These are phyloP conservation scores for Rostratula benghalensis DNA, from an alignment of 2,113 vertebrate genomes.

Conservation along the genomic window DNA sequence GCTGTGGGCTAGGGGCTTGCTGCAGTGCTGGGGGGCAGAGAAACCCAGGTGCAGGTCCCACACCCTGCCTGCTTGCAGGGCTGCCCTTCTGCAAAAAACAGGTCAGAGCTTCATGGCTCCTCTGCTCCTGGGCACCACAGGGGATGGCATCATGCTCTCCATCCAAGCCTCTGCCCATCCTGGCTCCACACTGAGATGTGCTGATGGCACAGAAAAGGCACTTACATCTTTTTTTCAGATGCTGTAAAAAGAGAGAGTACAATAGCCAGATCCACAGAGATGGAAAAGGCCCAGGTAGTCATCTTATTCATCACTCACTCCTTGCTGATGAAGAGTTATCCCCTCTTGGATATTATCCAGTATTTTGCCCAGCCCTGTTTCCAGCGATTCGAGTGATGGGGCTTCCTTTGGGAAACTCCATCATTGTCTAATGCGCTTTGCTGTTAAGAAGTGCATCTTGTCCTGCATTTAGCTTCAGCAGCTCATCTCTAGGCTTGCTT, in stretches of 20 bases:
- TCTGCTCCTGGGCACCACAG: background rate
- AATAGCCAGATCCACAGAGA: constrained; percentile 1
- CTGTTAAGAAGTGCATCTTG: background rate
- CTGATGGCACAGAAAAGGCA: constrained; percentile 21
- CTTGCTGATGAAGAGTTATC: constrained; percentile 39
- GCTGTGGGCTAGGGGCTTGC: background rate
- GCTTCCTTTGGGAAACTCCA: constrained; percentile 20
- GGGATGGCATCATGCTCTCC: background rate
- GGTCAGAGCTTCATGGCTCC: accelerated
- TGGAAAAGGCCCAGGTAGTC: constrained; percentile 4
- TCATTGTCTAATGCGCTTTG: constrained; percentile 17
- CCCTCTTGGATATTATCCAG: constrained; percentile 18
- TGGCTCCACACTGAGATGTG: background rate
- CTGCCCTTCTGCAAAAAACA: background rate
- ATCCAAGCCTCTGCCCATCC: background rate
- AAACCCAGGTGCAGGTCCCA: accelerated
- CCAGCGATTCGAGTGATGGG: constrained; percentile 21
- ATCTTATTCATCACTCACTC: background rate
- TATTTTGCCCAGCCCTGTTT: constrained; percentile 40
- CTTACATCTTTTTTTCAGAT: background rate
- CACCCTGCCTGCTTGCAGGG: background rate
- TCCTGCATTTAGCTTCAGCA: constrained; percentile 1
- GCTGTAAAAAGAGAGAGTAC: background rate
- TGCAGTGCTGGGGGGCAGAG: background rate
- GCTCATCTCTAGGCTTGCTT: background rate